Percentiles rank a stretch among this genome's conserved stretches.
Evolutionary conservation across 2,888 invertebrate species (phyloP).

Genomic region (Agrochola litura): DNA sequence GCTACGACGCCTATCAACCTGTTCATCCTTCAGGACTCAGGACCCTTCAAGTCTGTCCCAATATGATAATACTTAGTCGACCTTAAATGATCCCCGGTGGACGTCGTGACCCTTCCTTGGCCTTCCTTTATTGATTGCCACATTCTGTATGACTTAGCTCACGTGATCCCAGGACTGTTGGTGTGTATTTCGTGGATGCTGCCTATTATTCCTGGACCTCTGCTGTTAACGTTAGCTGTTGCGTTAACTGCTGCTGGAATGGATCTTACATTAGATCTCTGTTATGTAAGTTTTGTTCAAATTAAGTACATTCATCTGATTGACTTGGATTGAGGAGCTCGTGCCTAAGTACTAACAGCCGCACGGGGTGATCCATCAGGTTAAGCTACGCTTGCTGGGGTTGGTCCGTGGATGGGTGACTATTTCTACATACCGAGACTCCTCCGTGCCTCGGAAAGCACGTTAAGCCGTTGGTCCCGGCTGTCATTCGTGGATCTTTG

Average conservation of each 20-base stretch:
- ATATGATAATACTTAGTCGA: background rate
- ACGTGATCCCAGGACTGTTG: slow-evolving; percentile 87
- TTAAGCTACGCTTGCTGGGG: too few species aligned
- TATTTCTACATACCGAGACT: too few species aligned
- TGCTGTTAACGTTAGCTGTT: slow-evolving; percentile 82
- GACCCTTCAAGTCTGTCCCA: too few species aligned
- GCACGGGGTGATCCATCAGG: too few species aligned
- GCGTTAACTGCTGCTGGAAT: slow-evolving; percentile 91
- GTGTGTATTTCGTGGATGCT: slow-evolving; percentile 80
- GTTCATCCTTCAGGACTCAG: background rate
- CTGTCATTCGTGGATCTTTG: too few species aligned
- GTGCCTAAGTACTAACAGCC: too few species aligned
- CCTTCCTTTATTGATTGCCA: background rate
- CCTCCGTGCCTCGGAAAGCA: too few species aligned
- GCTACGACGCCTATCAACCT: background rate
- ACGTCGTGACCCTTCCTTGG: background rate
- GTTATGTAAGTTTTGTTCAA: slow-evolving; percentile 78
- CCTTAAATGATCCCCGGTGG: background rate
- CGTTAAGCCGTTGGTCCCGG: too few species aligned
- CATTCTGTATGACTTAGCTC: slow-evolving; percentile 79
- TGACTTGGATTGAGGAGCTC: too few species aligned
- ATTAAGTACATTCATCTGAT: background rate
- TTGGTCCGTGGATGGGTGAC: too few species aligned
- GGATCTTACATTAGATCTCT: slow-evolving; percentile 91
- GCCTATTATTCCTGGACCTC: slow-evolving; percentile 80